phyloP scores from a whole-genome alignment of 2,797 vertebrate species.

The Centropyge bicolor region DNA sequence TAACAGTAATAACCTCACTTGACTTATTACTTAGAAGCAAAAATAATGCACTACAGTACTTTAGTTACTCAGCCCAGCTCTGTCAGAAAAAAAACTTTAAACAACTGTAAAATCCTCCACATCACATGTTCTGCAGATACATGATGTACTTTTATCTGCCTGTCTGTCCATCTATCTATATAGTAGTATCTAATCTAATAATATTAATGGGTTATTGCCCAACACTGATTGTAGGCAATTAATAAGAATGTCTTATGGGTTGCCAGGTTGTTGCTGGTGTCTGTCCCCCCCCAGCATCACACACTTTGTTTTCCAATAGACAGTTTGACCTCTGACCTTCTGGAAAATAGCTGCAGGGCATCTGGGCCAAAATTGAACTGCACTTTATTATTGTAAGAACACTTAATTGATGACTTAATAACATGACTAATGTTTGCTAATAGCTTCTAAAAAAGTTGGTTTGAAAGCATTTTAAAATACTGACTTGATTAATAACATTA shows the following conservation, averaged over 20 bases:
- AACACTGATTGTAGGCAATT: background rate
- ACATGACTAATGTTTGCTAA: background rate
- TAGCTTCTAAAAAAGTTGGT: background rate
- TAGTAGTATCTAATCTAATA: no score
- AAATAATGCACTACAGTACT: background rate
- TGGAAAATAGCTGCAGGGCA: no score
- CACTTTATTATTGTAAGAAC: background rate
- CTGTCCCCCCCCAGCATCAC: background rate
- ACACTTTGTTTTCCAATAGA: background rate
- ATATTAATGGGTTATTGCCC: background rate
- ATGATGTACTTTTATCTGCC: no score
- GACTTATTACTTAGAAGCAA: no score
- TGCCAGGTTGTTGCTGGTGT: background rate
- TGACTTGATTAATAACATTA: background rate
- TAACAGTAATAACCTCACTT: no score
- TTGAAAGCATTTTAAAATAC: background rate
- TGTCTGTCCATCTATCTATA: no score
- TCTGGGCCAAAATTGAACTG: background rate
- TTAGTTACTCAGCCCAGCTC: background rate
- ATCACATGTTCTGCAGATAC: no score
- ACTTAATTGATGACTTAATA: background rate
- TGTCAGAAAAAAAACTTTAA: background rate
- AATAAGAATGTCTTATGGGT: background rate
- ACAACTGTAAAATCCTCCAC: background rate
- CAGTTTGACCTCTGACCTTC: constrained; percentile 7